phyloP scores from a whole-genome alignment of 2,888 invertebrate genomes.

The Baronia brevicornis region DNA sequence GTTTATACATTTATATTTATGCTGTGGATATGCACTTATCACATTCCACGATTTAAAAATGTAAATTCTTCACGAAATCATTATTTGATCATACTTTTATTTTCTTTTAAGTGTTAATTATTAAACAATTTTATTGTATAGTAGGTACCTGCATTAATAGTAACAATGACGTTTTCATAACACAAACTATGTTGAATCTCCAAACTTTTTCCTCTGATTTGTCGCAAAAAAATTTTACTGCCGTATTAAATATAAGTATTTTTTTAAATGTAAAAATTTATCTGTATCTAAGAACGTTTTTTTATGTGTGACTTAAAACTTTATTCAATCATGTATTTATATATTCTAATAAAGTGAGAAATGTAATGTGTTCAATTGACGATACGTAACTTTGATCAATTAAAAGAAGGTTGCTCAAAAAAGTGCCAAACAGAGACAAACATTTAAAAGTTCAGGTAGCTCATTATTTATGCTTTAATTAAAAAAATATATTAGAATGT shows the following conservation, averaged over 20 bases:
- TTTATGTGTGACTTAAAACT: constrained; percentile 1
- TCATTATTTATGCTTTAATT: no score
- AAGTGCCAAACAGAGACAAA: constrained; percentile 12
- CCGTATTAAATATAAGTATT: background rate
- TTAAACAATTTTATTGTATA: constrained; percentile 10
- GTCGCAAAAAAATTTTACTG: no score
- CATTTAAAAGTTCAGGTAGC: no score
- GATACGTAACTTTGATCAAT: no score
- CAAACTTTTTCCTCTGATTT: no score
- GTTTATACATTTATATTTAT: no score
- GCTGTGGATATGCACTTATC: constrained; percentile 1
- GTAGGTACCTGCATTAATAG: background rate
- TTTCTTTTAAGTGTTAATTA: constrained; percentile 13
- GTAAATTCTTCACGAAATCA: background rate
- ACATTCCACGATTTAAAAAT: background rate
- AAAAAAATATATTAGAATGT: no score
- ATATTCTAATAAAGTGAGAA: no score
- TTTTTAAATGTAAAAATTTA: no score
- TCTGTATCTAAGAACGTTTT: background rate
- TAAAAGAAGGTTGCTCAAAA: constrained; percentile 3
- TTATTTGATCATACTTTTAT: constrained; percentile 4
- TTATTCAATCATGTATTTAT: constrained; percentile 18
- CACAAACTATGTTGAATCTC: no score
- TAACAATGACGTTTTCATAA: no score
- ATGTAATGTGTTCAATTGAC: no score